A percentile compares a stretch with the other conserved stretches of the same genome.
phyloP scores from a whole-genome alignment of 53 echinoderm and acorn worm species.

The Paelopatides confundens region DNA sequence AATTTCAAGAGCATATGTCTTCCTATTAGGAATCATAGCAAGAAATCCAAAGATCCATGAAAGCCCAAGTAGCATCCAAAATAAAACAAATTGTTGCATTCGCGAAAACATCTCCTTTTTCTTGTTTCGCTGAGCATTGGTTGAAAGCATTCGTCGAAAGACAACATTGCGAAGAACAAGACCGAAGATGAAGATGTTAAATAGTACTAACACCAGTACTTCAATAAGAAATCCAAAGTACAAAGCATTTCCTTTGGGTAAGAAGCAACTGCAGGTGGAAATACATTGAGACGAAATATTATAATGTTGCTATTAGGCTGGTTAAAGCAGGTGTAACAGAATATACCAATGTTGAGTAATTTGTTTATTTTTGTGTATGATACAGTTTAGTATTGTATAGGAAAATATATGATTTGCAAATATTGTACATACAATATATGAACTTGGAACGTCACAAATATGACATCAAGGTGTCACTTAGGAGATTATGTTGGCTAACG shows the following conservation, averaged over 20 bases:
- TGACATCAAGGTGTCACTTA: no score
- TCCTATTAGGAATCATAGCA: not conserved
- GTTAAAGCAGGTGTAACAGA: no score
- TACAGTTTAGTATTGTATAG: no score
- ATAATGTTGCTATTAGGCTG: no score
- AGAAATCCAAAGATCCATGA: constrained; percentile 16
- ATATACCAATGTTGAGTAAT: no score
- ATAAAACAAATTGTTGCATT: not conserved
- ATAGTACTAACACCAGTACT: not conserved
- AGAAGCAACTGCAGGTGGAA: constrained; percentile 9
- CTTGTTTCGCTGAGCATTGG: not conserved
- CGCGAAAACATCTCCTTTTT: not conserved
- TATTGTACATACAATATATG: no score
- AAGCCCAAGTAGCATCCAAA: not conserved
- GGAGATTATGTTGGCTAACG: no score
- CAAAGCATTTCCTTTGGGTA: not conserved
- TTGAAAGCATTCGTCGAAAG: constrained; percentile 11
- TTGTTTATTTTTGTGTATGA: no score
- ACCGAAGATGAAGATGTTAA: not conserved
- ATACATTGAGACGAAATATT: no score
- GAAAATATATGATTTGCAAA: no score
- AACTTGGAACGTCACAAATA: no score
- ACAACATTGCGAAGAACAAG: not conserved
- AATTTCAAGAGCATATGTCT: not conserved
- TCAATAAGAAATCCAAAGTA: not conserved